Conservation (phyloP, 2,113 vertebrate species). For the Delphinus delphis region DNA sequence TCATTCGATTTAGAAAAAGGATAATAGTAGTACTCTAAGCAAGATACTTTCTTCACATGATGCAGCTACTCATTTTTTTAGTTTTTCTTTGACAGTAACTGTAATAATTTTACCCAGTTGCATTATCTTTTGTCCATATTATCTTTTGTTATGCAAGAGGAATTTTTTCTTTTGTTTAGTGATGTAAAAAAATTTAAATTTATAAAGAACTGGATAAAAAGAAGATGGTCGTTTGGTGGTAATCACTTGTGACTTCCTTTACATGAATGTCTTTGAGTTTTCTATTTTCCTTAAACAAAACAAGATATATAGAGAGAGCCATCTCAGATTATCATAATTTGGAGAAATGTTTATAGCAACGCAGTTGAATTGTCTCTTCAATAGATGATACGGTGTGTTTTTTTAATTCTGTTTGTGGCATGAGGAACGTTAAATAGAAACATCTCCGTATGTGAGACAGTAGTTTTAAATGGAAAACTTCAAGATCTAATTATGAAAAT, state of each 20-base stretch:
- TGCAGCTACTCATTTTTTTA: not conserved
- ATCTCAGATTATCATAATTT: conserved; percentile 1
- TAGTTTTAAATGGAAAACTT: conserved; percentile 49
- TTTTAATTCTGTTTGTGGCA: not conserved
- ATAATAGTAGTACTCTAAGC: not conserved
- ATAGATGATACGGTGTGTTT: not conserved
- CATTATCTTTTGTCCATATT: not conserved
- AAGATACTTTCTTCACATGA: not conserved
- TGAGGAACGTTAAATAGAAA: conserved; percentile 28
- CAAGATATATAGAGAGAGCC: not conserved
- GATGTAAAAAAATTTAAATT: not conserved
- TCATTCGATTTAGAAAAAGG: not conserved
- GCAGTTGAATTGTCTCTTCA: not conserved
- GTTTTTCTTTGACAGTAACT: not conserved
- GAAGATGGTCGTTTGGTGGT: not conserved
- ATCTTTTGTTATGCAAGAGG: not conserved
- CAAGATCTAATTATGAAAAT: conserved; percentile 39
- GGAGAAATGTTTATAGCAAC: conserved; percentile 27
- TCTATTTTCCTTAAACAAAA: conserved; percentile 38
- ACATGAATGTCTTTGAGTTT: conserved; percentile 13
- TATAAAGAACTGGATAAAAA: conserved; percentile 32
- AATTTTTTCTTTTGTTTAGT: not conserved
- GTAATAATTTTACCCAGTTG: conserved; percentile 24
- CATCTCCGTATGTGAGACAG: conserved; percentile 1
- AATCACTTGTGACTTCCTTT: conserved; percentile 25